Evolutionary conservation across 2,113 vertebrate genomes (phyloP), one percentile per base, ranked within the genome.

Genomic region (Galeopterus variegatus): DNA sequence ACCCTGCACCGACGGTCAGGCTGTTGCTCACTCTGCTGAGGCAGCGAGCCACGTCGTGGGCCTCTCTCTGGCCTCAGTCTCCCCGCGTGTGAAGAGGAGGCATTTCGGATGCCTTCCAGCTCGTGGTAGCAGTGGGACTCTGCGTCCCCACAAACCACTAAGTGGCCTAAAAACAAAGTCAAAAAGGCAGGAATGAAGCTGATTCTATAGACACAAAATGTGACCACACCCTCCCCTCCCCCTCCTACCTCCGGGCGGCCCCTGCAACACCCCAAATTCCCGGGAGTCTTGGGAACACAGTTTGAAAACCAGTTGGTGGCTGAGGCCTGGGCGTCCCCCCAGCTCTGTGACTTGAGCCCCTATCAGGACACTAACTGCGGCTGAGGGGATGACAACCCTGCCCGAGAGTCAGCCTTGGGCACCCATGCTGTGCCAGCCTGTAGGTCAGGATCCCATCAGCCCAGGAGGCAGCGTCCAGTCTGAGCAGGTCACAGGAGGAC

Each of bases 301-400:
- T 14, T 0, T 7, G n/a, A 56, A 81, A 21, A n/a, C 21, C 1
- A 2, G 10, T 33, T 0, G 9, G 13, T 0, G 8, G 48, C 73
- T 2, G 12, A 45, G 54, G 31, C 45, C 52, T 62, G 48, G 23
- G 24, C 12, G 4, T 28, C 36, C 19, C 58, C 60, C 48, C 41
- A 1, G 26, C 9, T 12, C 70, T 1, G 2, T 10, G 76, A 48
- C 24, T 28, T 3, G 10, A 64, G n/a, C 3, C 28, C 36, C 41
- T 73, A 15, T 4, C 1, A 1, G 10, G 24, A 18, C 24, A 2
- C 8, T 19, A 72, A 48, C 54, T 12, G 1, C 0, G 36, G 5
- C 73, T 0, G 0, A 31, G 3, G 0, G 5, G 28, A 4, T 0
- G 0, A 14, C 5, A 28, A 33, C n/a, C 36, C 60, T 8, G 8